Conservation (phyloP, 1,140 invertebrate genomes). For the Drosophila hydei region DNA sequence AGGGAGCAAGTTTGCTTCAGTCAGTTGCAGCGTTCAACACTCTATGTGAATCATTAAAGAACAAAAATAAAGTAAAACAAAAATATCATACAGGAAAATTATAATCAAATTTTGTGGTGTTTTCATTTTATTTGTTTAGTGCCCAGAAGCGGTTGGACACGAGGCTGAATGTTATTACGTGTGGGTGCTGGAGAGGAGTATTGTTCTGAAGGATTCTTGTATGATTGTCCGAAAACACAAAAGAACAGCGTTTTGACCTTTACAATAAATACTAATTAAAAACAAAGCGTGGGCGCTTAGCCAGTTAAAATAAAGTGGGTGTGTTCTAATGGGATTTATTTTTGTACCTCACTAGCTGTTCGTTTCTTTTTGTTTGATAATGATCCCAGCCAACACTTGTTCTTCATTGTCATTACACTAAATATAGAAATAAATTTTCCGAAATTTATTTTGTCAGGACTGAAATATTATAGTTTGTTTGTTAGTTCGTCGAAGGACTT, state of each 20-base stretch:
- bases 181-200: conserved; percentile 14
- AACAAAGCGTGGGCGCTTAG: conserved; percentile 1
- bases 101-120: conserved; percentile 58
- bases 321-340: not conserved
- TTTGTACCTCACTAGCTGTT: not conserved
- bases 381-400: not conserved
- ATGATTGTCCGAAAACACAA: not conserved
- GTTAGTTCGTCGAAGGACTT: too few relatives aligned
- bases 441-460: too few relatives aligned
- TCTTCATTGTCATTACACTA: not conserved
- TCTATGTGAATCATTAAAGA: conserved; percentile 3
- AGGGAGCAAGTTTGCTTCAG: conserved; percentile 8
- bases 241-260: conserved; percentile 10
- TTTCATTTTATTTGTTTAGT: conserved; percentile 60
- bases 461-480: too few relatives aligned
- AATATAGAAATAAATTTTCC: too few relatives aligned
- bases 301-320: not conserved
- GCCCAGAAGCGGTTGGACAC: conserved; percentile 27
- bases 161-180: not conserved
- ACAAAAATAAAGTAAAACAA: conserved; percentile 3
- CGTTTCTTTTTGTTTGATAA: not conserved
- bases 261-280: not conserved
- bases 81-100: conserved; percentile 1
- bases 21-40: not conserved
- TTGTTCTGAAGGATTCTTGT: not conserved